phyloP scores from a whole-genome alignment of 2,113 vertebrate species.

The Pithys albifrons region DNA sequence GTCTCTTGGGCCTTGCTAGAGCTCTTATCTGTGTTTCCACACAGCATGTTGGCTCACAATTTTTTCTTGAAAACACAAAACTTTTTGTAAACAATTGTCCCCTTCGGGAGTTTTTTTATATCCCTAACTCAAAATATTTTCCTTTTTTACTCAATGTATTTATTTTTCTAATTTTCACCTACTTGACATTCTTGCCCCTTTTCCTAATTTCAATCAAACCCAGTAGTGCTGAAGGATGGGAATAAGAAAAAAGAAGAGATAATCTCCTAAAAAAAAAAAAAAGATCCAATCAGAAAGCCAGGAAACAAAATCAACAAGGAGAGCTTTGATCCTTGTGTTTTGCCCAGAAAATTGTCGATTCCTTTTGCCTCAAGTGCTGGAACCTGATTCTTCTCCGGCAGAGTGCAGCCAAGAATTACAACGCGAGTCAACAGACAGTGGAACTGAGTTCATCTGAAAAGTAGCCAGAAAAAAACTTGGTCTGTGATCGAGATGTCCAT shows the following conservation, averaged over 20 bases:
- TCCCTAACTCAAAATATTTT: not conserved
- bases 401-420: constrained; percentile 60
- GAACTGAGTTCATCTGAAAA: constrained; percentile 47
- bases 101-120: not conserved
- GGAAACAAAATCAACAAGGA: constrained; percentile 28
- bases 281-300: not conserved
- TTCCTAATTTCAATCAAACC: not conserved
- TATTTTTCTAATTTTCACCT: not conserved
- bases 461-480: not conserved
- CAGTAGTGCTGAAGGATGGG: not conserved
- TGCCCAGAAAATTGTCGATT: not conserved
- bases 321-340: constrained; percentile 26
- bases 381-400: constrained; percentile 49
- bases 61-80: not conserved
- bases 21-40: not conserved
- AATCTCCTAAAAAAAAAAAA: not conserved
- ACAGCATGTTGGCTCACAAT: not conserved
- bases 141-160: not conserved
- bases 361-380: constrained; percentile 19
- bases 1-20: not conserved
- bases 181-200: not conserved
- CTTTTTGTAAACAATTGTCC: not conserved
- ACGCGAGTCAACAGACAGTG: constrained; percentile 51
- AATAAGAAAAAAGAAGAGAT: not conserved
- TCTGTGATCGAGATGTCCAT: not conserved